These are phyloP conservation scores for Oryzaephilus surinamensis DNA, from an alignment of 1,140 invertebrate genomes.

Conservation along the genomic window DNA sequence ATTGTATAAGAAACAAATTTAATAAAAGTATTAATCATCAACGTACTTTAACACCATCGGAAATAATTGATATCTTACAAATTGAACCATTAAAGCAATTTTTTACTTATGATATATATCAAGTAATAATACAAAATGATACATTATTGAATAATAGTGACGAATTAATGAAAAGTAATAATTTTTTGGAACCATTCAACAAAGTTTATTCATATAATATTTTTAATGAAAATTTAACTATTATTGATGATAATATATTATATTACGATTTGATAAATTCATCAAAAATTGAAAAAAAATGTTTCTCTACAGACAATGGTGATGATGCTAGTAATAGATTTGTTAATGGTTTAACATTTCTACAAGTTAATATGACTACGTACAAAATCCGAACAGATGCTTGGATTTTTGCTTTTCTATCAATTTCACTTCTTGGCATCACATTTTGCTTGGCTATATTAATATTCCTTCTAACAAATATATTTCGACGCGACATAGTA, in stretches of 20 bases:
- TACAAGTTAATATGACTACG: too few relatives aligned
- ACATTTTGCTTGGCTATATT: slow-evolving; percentile 39
- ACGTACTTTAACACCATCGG: slow-evolving; percentile 3
- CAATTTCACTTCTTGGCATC: slow-evolving; percentile 38
- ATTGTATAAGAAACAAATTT: slow-evolving; percentile 22
- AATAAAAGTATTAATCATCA: slow-evolving; percentile 4
- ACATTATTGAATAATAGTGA: slow-evolving; percentile 1
- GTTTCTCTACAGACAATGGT: too few relatives aligned
- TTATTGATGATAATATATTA: too few relatives aligned
- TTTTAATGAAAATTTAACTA: slow-evolving; percentile 21
- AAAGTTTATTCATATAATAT: slow-evolving; percentile 25
- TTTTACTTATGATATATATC: slow-evolving; percentile 28
- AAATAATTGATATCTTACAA: slow-evolving; percentile 21
- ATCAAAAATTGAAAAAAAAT: too few relatives aligned
- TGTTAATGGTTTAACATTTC: too few relatives aligned
- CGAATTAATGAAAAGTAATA: too few relatives aligned
- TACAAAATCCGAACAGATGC: too few relatives aligned
- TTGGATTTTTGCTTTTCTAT: slow-evolving; percentile 41
- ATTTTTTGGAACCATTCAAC: slow-evolving; percentile 13
- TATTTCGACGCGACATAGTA: slow-evolving; percentile 37
- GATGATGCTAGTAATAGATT: too few relatives aligned
- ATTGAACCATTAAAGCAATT: slow-evolving; percentile 21
- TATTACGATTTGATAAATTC: too few relatives aligned
- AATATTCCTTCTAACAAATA: slow-evolving; percentile 37
- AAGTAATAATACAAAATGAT: slow-evolving; percentile 15